Evolutionary conservation across 1,140 invertebrate species (phyloP).

Genomic region (Drosophila miranda): DNA sequence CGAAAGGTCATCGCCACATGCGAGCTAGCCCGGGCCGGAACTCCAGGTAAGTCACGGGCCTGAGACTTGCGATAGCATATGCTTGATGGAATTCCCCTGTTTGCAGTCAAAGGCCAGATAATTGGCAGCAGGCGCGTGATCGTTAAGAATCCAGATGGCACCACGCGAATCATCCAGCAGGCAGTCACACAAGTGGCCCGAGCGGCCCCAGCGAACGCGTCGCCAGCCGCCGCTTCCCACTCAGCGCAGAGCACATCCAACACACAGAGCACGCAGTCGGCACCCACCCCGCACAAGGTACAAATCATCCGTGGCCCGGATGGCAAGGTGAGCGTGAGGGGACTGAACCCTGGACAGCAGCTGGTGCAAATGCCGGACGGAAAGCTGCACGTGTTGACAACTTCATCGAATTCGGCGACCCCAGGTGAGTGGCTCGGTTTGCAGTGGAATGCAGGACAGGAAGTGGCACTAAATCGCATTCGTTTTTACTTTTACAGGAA

Average conservation of each 20-base stretch:
- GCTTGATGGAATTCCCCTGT: not conserved
- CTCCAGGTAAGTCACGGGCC: slow-evolving; percentile 47
- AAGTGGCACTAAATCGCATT: not conserved
- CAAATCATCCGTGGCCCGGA: slow-evolving; percentile 95
- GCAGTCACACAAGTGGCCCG: slow-evolving; percentile 71
- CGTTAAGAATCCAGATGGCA: slow-evolving; percentile 91
- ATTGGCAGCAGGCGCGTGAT: slow-evolving; percentile 85
- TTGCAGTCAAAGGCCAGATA: slow-evolving; percentile 67
- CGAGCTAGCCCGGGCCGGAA: slow-evolving; percentile 46
- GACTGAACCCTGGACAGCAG: slow-evolving; percentile 96
- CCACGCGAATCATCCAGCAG: slow-evolving; percentile 88
- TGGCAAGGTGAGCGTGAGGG: slow-evolving; percentile 95
- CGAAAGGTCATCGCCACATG: slow-evolving; percentile 83
- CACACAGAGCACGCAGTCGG: slow-evolving; percentile 24
- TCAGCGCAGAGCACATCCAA: slow-evolving; percentile 29
- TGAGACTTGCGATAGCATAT: no score
- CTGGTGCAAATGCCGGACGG: slow-evolving; percentile 96
- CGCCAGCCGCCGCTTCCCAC: slow-evolving; percentile 60
- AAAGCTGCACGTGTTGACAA: slow-evolving; percentile 92
- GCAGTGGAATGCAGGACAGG: not conserved
- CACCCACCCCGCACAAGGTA: slow-evolving; percentile 89
- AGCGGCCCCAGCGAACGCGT: slow-evolving; percentile 25
- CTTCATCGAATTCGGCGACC: slow-evolving; percentile 67
- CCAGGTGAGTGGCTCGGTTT: slow-evolving; percentile 31
- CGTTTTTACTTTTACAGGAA: slow-evolving; percentile 18